These are phyloP conservation scores for Trachelipus rathkii DNA, from an alignment of 1,140 invertebrate genomes.

Conservation along the genomic window DNA sequence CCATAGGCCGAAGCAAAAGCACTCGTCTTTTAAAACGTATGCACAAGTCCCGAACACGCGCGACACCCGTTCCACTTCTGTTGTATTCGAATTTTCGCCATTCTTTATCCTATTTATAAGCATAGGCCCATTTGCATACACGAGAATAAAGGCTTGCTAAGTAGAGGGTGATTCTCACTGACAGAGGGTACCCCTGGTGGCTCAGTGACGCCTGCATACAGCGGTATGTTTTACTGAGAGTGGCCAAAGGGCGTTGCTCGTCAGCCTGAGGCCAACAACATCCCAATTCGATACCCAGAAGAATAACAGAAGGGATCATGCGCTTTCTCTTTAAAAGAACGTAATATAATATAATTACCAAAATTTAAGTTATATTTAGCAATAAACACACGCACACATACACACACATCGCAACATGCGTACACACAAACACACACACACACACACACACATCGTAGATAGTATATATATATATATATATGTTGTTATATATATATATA, in stretches of 20 bases:
- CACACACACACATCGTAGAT: too few relatives aligned
- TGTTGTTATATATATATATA: too few relatives aligned
- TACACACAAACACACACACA: too few relatives aligned
- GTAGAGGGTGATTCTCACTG: background rate
- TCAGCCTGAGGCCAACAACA: background rate
- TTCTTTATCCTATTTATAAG: constrained; percentile 1
- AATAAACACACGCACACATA: too few relatives aligned
- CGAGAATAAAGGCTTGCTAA: background rate
- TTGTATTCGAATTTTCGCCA: background rate
- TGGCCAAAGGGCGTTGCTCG: background rate
- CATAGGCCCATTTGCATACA: constrained; percentile 12
- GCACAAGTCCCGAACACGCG: background rate
- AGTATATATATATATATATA: too few relatives aligned
- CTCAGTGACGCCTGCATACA: background rate
- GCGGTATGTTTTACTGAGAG: background rate
- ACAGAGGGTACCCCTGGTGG: background rate
- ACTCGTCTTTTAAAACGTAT: background rate
- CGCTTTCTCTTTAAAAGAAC: too few relatives aligned
- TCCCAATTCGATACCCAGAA: too few relatives aligned
- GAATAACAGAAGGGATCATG: too few relatives aligned
- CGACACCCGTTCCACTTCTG: background rate
- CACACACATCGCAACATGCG: too few relatives aligned
- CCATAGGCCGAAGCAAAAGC: too few relatives aligned
- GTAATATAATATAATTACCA: too few relatives aligned
- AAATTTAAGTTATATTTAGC: too few relatives aligned